phyloP scores from a whole-genome alignment of 2,888 invertebrate genomes.

The Calameuta filiformis region DNA sequence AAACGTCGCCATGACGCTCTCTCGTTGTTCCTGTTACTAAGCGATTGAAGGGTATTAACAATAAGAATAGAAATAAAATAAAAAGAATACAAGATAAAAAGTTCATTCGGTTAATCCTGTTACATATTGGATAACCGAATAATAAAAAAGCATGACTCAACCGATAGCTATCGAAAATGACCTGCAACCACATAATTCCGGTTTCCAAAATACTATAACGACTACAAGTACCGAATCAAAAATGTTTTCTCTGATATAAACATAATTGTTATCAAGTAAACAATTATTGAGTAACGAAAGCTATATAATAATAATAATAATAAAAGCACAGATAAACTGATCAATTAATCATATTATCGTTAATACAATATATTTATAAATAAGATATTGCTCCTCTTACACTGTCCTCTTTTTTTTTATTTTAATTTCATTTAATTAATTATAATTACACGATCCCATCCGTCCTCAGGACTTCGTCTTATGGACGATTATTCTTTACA shows the following conservation, averaged over 20 bases:
- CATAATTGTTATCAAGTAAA: background rate
- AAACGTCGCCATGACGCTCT: too few species aligned
- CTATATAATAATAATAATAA: background rate
- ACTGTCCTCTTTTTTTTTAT: background rate
- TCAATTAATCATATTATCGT: background rate
- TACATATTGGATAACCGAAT: background rate
- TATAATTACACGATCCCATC: too few species aligned
- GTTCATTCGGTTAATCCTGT: background rate
- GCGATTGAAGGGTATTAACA: too few species aligned
- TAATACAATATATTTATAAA: background rate
- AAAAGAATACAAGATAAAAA: background rate
- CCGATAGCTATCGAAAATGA: background rate
- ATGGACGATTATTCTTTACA: background rate
- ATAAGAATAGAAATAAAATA: background rate
- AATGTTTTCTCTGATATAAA: too few species aligned
- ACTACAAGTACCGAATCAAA: too few species aligned
- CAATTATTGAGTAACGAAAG: background rate
- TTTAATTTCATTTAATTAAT: too few species aligned
- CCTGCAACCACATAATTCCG: background rate
- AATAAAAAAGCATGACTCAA: background rate
- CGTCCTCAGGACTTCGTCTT: too few species aligned
- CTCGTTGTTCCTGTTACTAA: too few species aligned
- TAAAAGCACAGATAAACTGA: background rate
- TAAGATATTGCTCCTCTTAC: slow-evolving; percentile 6
- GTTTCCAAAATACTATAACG: background rate